phyloP scores from a whole-genome alignment of 1,140 invertebrate species.

The Drosophila arizonae region DNA sequence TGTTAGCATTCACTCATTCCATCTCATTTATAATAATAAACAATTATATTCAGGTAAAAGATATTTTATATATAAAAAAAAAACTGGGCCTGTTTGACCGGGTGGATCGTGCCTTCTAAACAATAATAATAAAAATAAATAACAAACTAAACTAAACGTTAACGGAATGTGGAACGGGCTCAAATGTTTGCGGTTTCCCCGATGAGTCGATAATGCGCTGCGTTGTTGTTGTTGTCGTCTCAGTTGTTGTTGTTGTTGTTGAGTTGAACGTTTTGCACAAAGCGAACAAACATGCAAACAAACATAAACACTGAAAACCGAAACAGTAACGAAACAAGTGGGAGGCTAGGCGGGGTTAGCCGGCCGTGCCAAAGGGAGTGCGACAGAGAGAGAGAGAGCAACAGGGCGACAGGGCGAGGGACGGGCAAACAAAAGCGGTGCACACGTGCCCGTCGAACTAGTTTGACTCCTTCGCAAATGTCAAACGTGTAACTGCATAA shows the following conservation, averaged over 20 bases:
- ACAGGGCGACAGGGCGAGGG: not conserved
- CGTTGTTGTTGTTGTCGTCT: slow-evolving; percentile 5
- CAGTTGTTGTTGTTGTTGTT: slow-evolving; percentile 8
- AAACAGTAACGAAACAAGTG: slow-evolving; percentile 13
- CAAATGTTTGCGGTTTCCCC: slow-evolving; percentile 37
- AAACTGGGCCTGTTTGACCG: slow-evolving; percentile 1
- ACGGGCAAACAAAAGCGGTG: slow-evolving; percentile 52
- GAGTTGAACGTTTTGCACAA: slow-evolving; percentile 57
- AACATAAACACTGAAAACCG: slow-evolving; percentile 52
- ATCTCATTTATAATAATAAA: too few species aligned
- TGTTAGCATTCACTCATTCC: too few species aligned
- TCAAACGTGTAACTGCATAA: slow-evolving; percentile 82
- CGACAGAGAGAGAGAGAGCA: not conserved
- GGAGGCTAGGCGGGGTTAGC: not conserved
- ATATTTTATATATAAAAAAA: not conserved
- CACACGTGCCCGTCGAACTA: slow-evolving; percentile 80
- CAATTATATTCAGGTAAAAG: too few species aligned
- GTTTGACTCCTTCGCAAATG: slow-evolving; percentile 82
- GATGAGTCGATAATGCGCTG: slow-evolving; percentile 35
- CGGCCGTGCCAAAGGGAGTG: not conserved
- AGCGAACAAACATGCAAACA: slow-evolving; percentile 61
- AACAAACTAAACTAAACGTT: slow-evolving; percentile 26
- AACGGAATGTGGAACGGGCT: slow-evolving; percentile 52
- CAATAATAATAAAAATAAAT: slow-evolving; percentile 3
- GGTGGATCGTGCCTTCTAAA: slow-evolving; percentile 22